These are phyloP conservation scores for Cheilosia scutellata DNA, from an alignment of 2,888 invertebrate species.

Conservation along the genomic window DNA sequence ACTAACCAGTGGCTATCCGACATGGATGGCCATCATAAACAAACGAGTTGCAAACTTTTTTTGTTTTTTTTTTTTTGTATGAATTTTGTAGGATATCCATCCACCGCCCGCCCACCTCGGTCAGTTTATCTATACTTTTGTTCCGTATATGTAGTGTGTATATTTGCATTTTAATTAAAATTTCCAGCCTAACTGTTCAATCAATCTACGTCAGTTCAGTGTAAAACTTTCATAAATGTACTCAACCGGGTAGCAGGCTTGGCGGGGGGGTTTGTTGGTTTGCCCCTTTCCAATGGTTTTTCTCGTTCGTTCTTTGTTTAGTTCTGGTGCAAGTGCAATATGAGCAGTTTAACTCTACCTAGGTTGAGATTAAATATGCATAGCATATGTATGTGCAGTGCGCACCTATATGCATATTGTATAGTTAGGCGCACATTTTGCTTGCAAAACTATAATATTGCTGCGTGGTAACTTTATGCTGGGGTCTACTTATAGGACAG, in stretches of 20 bases:
- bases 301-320: slow-evolving; percentile 38
- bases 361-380: slow-evolving; percentile 32
- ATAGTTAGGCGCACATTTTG: neutral
- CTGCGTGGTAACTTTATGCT: slow-evolving; percentile 24
- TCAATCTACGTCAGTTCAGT: slow-evolving; percentile 72
- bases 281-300: neutral
- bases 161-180: slow-evolving; percentile 80
- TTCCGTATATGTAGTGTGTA: slow-evolving; percentile 53
- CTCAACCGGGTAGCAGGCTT: slow-evolving; percentile 25
- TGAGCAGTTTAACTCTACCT: slow-evolving; percentile 35
- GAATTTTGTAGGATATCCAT: slow-evolving; percentile 48
- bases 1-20: slow-evolving; percentile 49
- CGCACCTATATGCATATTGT: neutral
- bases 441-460: slow-evolving; percentile 35
- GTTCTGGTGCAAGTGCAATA: slow-evolving; percentile 40
- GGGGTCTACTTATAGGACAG: slow-evolving; percentile 2
- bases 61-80: slow-evolving; percentile 24
- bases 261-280: neutral
- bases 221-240: slow-evolving; percentile 74
- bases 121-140: slow-evolving; percentile 44
- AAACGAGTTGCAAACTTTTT: slow-evolving; percentile 66
- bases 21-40: slow-evolving; percentile 64
- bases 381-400: neutral
- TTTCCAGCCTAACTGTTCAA: slow-evolving; percentile 76
- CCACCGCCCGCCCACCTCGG: neutral